A percentile compares a stretch with the other conserved stretches of the same genome.
Conservation (phyloP, 2,113 vertebrate species). For the Dolichallabes microphthalmus region DNA sequence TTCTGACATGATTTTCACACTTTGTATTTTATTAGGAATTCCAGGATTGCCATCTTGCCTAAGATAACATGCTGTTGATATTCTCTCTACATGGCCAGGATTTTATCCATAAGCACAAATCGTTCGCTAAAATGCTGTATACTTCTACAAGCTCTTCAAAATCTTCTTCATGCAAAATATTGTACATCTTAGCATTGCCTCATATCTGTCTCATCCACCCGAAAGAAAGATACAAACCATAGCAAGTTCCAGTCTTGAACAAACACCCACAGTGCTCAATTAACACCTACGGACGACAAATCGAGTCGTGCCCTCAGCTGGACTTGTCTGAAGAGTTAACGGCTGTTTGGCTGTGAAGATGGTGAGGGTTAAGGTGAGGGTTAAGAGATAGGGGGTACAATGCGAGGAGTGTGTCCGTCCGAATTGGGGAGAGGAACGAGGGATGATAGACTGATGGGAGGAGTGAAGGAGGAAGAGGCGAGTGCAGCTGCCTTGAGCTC, state of each 20-base stretch:
- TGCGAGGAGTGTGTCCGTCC: background rate
- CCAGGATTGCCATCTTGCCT: background rate
- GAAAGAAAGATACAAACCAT: background rate
- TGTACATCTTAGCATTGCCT: background rate
- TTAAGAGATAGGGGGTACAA: conserved; percentile 28
- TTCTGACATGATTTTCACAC: background rate
- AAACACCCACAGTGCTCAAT: background rate
- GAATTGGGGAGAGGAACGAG: conserved; percentile 12
- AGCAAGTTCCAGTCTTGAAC: background rate
- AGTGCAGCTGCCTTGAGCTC: conserved; percentile 44
- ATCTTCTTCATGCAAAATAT: background rate
- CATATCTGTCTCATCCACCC: background rate
- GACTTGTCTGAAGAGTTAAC: background rate
- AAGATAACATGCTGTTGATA: background rate
- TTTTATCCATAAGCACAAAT: background rate
- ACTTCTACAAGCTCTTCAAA: background rate
- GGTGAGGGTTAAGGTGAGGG: background rate
- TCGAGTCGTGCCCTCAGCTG: background rate
- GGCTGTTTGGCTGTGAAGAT: background rate
- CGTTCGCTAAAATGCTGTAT: background rate
- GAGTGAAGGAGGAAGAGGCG: conserved; percentile 29
- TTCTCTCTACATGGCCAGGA: background rate
- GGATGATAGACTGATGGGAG: conserved; percentile 29
- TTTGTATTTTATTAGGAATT: background rate
- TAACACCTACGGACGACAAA: background rate